phyloP scores from a whole-genome alignment of 1,140 invertebrate species.

The Trachymyrmex cornetzi region DNA sequence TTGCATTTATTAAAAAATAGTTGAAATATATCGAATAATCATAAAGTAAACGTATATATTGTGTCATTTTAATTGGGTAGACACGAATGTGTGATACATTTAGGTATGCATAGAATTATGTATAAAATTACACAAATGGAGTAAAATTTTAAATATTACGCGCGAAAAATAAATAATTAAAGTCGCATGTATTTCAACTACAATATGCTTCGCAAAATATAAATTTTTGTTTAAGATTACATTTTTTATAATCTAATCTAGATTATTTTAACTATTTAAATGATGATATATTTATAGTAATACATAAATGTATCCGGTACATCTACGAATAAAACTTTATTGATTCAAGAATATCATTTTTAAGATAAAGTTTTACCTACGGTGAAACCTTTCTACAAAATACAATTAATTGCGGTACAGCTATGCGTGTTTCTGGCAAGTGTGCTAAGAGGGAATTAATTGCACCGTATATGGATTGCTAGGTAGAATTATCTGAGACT shows the following conservation, averaged over 20 bases:
- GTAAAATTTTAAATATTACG: background rate
- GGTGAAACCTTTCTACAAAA: background rate
- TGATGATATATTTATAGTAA: background rate
- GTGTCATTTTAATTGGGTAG: background rate
- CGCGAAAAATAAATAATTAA: background rate
- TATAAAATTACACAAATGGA: background rate
- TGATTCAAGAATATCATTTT: background rate
- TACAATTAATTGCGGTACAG: conserved; percentile 48
- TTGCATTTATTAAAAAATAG: background rate
- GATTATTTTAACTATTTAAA: background rate
- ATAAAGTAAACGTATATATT: background rate
- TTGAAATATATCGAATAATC: background rate
- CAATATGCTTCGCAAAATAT: background rate
- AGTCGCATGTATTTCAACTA: background rate
- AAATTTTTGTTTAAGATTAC: background rate
- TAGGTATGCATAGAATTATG: background rate
- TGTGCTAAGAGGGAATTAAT: conserved; percentile 52
- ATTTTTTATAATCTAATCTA: background rate
- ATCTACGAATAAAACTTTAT: background rate
- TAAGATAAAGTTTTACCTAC: background rate
- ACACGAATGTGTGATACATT: background rate
- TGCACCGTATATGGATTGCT: conserved; percentile 37
- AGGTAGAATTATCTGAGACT: conserved; percentile 52
- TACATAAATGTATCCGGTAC: background rate
- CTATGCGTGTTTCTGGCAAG: conserved; percentile 41